Percentiles rank a stretch among this genome's conserved stretches.
phyloP scores from a whole-genome alignment of 2,797 vertebrate species.

The Eleutherodactylus coqui region DNA sequence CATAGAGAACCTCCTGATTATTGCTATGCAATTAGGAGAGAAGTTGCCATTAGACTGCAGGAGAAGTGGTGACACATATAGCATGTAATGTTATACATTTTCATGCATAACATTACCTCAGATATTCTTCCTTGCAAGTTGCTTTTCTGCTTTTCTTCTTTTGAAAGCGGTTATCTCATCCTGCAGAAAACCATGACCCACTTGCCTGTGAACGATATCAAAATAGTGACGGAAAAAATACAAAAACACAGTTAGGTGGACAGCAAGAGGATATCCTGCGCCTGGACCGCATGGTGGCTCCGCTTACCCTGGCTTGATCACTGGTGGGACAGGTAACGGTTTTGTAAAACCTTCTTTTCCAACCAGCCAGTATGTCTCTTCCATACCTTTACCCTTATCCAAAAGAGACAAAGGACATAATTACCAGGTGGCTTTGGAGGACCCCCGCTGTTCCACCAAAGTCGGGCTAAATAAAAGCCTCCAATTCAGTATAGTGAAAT shows the following conservation, averaged over 20 bases:
- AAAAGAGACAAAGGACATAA: constrained; percentile 62
- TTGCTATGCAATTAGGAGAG: constrained; percentile 48
- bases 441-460: constrained; percentile 40
- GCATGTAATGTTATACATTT: constrained; percentile 78
- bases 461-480: constrained; percentile 18
- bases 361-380: constrained; percentile 91
- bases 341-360: constrained; percentile 88
- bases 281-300: constrained; percentile 33
- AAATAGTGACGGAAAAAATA: constrained; percentile 69
- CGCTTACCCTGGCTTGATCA: constrained; percentile 78
- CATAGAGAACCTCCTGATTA: constrained; percentile 44
- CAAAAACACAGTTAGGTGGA: constrained; percentile 66
- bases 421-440: constrained; percentile 51
- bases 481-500: background rate
- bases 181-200: constrained; percentile 84
- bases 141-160: constrained; percentile 83
- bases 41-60: constrained; percentile 59
- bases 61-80: constrained; percentile 66
- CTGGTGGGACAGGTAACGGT: constrained; percentile 84
- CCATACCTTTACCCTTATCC: constrained; percentile 83
- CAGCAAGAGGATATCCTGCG: constrained; percentile 52
- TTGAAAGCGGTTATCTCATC: constrained; percentile 84
- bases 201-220: constrained; percentile 76
- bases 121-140: constrained; percentile 83
- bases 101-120: constrained; percentile 83